Percentiles rank a stretch among this genome's conserved stretches.
Evolutionary conservation across 2,797 vertebrate genomes (phyloP).

Genomic region (Silurus aristotelis): DNA sequence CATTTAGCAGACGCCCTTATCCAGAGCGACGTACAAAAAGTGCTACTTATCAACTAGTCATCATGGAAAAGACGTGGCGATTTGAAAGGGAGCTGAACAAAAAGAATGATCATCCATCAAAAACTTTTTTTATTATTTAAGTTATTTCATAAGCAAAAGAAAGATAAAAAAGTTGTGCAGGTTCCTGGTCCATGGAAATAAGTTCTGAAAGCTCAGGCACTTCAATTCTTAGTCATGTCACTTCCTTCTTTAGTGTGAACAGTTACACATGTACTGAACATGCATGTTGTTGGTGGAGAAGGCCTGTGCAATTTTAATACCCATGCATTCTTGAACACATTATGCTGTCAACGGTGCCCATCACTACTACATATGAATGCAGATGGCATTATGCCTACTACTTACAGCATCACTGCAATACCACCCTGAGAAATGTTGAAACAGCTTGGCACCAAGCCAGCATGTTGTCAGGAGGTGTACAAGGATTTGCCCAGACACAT

Average conservation of each 20-base stretch:
- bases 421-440: constrained; percentile 48
- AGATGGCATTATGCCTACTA: constrained; percentile 56
- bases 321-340: constrained; percentile 20
- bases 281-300: not conserved
- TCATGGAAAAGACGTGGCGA: not conserved
- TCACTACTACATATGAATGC: constrained; percentile 57
- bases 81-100: not conserved
- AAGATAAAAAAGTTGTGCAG: not conserved
- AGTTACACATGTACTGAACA: not conserved
- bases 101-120: not conserved
- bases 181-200: not conserved
- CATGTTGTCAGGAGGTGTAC: constrained; percentile 22
- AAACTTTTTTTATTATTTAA: not conserved
- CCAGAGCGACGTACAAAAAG: no score
- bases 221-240: not conserved
- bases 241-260: no score
- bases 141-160: not conserved
- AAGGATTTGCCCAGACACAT: constrained; percentile 13
- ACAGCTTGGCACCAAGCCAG: constrained; percentile 47
- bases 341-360: constrained; percentile 63
- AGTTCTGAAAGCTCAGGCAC: not conserved
- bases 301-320: not conserved
- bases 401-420: constrained; percentile 51
- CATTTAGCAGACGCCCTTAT: no score
- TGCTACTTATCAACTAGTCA: not conserved